These are phyloP conservation scores for Oreohelix idahoensis DNA, from an alignment of 1,140 invertebrate genomes.

Conservation along the genomic window DNA sequence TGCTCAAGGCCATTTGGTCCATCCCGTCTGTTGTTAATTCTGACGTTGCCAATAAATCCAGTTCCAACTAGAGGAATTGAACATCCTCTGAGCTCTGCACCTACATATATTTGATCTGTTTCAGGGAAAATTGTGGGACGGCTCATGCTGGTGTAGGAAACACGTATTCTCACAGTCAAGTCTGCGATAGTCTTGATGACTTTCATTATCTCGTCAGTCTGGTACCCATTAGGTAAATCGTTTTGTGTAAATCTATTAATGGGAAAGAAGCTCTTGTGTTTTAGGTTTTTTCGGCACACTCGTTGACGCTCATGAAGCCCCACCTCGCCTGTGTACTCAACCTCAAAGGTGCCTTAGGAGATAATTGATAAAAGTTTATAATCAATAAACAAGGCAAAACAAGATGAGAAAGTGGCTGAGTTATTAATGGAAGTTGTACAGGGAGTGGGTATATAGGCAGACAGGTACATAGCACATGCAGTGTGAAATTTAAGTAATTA, in stretches of 20 bases:
- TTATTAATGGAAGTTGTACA: too few relatives aligned
- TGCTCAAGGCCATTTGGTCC: background rate
- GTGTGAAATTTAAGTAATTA: too few relatives aligned
- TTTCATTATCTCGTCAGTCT: background rate
- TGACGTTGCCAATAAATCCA: background rate
- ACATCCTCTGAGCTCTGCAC: background rate
- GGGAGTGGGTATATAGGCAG: too few relatives aligned
- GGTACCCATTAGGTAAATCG: background rate
- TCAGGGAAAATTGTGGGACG: background rate
- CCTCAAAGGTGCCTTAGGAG: background rate
- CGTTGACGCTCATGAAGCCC: background rate
- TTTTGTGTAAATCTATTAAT: background rate
- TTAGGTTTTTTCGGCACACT: background rate
- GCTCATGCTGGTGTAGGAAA: background rate
- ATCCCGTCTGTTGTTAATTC: background rate
- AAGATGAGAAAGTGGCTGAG: too few relatives aligned
- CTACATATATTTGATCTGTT: background rate
- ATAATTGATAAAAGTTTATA: too few relatives aligned
- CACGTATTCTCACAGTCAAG: constrained; percentile 7
- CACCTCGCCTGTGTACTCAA: constrained; percentile 17
- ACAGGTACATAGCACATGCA: too few relatives aligned
- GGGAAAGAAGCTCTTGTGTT: constrained; percentile 11
- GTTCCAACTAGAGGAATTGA: background rate
- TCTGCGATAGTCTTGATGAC: background rate
- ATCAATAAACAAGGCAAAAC: too few relatives aligned